phyloP scores from a whole-genome alignment of 2,797 vertebrate genomes.

The Mormyrops attenuatus region DNA sequence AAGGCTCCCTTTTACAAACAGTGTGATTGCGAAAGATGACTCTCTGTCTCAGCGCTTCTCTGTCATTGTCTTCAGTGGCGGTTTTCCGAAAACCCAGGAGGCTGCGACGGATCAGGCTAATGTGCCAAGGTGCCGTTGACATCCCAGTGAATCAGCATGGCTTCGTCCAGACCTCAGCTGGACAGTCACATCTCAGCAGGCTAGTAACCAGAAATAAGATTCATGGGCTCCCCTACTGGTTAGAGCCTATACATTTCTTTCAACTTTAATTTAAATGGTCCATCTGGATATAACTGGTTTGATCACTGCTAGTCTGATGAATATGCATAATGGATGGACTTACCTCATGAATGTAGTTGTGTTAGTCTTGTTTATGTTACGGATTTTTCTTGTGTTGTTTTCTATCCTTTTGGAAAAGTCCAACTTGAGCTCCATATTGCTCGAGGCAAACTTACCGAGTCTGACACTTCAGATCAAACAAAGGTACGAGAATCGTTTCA shows the following conservation, averaged over 20 bases:
- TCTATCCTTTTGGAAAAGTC: neutral
- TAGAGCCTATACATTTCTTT: neutral
- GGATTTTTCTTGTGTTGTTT: neutral
- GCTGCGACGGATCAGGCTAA: neutral
- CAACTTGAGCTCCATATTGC: neutral
- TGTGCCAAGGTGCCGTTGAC: too few relatives aligned
- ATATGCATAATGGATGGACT: neutral
- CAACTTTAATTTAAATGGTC: neutral
- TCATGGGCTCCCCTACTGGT: neutral
- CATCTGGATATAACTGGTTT: neutral
- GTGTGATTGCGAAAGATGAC: neutral
- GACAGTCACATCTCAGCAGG: neutral
- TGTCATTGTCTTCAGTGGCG: neutral
- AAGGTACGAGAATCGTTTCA: neutral
- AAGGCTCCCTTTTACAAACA: slow-evolving; percentile 4
- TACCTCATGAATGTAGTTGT: neutral
- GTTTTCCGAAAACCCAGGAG: neutral
- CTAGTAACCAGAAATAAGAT: neutral
- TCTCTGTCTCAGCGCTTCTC: neutral
- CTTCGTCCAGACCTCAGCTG: neutral
- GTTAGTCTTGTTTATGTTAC: neutral
- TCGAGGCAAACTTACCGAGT: neutral
- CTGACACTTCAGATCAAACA: neutral
- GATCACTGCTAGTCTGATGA: neutral
- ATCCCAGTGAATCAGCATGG: neutral